Base-by-base conservation (phyloP, 2,113 vertebrate genomes). In the Tachuris rubrigastra region DNA sequence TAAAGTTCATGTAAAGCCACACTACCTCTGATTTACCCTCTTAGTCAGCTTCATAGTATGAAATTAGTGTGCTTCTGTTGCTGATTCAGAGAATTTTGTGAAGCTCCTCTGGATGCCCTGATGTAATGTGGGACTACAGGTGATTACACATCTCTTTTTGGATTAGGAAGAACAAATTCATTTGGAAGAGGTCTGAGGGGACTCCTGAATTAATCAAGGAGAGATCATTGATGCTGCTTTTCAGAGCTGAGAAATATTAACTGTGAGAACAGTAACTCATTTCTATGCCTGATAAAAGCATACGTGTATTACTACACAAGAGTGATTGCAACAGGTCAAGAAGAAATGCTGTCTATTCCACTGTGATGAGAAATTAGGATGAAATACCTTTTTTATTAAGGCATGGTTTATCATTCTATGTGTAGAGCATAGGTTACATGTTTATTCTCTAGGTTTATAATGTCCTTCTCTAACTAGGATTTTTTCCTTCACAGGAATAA, bases 331-430 rank as follows among this genome's bases (percentile, higher is more conserved):
- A 78, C 41, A 82, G 55, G 71, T n/a, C 9, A 65, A 25, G 62
- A 77, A 11, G 25, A 75, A 92, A 68, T 67, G 31, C 28, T 84
- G 15, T 69, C 58, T 28, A 1, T 84, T 82, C 25, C 37, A 78
- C 37, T 58, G 33, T 58, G 39, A 76, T 88, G 60, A 88, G 76
- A 95, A 95, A 95, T 94, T 79, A 84, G 59, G 41, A 53, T 39
- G 27, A 94, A 83, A 89, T 68, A 42, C 12, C 6, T 85, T 47
- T 90, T 84, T 81, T 76, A 77, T 85, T 94, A 59, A 71, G 46
- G 25, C 39, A 62, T 14, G 1, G 15, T 60, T 91, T 96, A 58
- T 89, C 52, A 84, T 73, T 21, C 6, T 27, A 31, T 74, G 55
- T 50, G 52, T 62, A 78, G 37, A 49, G 7, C 47, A 85, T 18